Evolutionary conservation across 2,797 vertebrate species (phyloP).

Genomic region (Selene dorsalis): DNA sequence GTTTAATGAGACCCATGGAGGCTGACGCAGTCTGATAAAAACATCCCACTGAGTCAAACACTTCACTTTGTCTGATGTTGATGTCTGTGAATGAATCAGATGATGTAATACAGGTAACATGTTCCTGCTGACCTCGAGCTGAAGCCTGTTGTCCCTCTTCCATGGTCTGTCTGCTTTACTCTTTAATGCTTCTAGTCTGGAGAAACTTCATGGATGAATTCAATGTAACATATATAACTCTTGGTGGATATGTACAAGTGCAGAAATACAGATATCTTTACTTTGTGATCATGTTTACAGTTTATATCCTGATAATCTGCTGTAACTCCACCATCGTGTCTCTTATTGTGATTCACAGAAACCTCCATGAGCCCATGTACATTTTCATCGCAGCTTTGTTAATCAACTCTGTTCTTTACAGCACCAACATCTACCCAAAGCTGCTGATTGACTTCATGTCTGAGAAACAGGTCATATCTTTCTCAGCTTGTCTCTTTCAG

Average conservation of each 20-base stretch:
- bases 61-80: no score
- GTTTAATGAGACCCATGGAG: no score
- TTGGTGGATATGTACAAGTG: neutral
- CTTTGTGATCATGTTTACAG: neutral
- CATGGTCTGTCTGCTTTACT: no score
- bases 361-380: neutral
- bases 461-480: neutral
- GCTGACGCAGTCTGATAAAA: no score
- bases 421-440: constrained; percentile 24
- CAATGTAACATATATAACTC: neutral
- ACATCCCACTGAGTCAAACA: no score
- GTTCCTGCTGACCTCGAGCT: no score
- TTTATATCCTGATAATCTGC: neutral
- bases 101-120: no score
- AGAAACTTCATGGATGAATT: neutral
- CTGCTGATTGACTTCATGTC: constrained; percentile 26
- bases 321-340: neutral
- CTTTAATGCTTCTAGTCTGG: no score
- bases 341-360: neutral
- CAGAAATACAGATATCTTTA: neutral
- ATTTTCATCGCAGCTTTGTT: constrained; percentile 11
- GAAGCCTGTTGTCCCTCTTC: no score
- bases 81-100: no score
- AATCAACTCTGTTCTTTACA: neutral
- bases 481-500: neutral